Base-by-base conservation (phyloP, 1,140 invertebrate genomes). In the Eciton burchellii region DNA sequence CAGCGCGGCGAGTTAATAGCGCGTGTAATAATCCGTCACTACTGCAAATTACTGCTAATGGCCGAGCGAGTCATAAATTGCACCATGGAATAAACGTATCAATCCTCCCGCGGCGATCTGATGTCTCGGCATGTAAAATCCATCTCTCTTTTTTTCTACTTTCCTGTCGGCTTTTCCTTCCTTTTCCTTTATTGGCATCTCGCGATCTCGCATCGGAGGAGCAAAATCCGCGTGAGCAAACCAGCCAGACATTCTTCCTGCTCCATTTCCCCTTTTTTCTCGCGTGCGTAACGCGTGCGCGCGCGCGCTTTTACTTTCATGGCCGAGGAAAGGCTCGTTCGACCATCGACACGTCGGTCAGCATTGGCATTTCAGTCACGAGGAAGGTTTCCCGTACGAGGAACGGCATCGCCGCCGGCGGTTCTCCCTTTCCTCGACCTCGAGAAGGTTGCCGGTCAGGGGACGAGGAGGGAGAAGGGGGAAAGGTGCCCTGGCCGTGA, bases 331-430 rank as follows among this genome's bases (percentile, higher is more conserved):
- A 87, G 77, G 85, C 54, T 52, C 49, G 12, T 26, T 19, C 77
- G 49, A 54, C 62, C 72, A 29, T 21, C 21, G n/a, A 12, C 26
- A 24, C 43, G 21, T 60, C 71, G 16, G 59, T 9, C 49, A 66
- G 43, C 35, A 54, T 76, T 60, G 63, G 56, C 57, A 83, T 83
- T 79, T 81, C 74, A 83, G 74, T 81, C 82, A 77, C 65, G 74
- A 83, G 86, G 81, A 88, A 88, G 76, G 71, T 88, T 88, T 73
- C 87, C 85, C 79, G 77, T 76, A 74, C 24, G 12, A 74, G n/a
- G n/a, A n/a, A n/a, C n/a, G n/a, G n/a, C 35, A 35, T 52, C 71
- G 65, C 71, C 63, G 47, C 54, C 65, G 76, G 49, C 65, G 56
- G 35, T 57, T 63, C 41, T 81, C 57, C 57, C 83, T 88, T 88